phyloP scores from a whole-genome alignment of 2,888 invertebrate species.

The Nipponacmea schrenckii region DNA sequence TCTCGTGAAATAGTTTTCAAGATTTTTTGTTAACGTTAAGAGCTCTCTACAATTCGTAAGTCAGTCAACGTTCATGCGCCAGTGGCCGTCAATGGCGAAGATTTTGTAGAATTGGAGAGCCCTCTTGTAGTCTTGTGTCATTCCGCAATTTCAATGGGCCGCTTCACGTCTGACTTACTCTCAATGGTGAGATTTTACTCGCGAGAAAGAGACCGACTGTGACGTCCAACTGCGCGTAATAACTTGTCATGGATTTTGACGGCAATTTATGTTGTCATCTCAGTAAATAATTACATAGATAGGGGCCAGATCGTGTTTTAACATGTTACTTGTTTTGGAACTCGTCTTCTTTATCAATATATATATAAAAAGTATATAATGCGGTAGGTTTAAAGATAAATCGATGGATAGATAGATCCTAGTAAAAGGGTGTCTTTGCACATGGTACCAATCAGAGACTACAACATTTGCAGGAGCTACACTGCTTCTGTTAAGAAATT shows the following conservation, averaged over 20 bases:
- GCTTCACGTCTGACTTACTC: background rate
- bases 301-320: background rate
- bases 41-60: background rate
- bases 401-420: too few species aligned
- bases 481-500: too few species aligned
- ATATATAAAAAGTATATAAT: too few species aligned
- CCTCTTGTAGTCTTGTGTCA: conserved; percentile 2
- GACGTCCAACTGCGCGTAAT: conserved; percentile 1
- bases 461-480: too few species aligned
- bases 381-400: too few species aligned
- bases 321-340: too few species aligned
- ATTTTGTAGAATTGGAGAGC: background rate
- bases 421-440: too few species aligned
- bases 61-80: background rate
- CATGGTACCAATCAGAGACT: too few species aligned
- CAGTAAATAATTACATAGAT: background rate
- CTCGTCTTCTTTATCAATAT: too few species aligned
- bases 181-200: conserved; percentile 2
- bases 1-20: background rate
- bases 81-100: background rate
- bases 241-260: background rate
- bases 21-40: background rate
- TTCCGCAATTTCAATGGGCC: background rate
- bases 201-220: background rate
- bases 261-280: conserved; percentile 2